These are phyloP conservation scores for Crotalus horridus DNA, from an alignment of 2,113 vertebrate species.

Conservation along the genomic window DNA sequence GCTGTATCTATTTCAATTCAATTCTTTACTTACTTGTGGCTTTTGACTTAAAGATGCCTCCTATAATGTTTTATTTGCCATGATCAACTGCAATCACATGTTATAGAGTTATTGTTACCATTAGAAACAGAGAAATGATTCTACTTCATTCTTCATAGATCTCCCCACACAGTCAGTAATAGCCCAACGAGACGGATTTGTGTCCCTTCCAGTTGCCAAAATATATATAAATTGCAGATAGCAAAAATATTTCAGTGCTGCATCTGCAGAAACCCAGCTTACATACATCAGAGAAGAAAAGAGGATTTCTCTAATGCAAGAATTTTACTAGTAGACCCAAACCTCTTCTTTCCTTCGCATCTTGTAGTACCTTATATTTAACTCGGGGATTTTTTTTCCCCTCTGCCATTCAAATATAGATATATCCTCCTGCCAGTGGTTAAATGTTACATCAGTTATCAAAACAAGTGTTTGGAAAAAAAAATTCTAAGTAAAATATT, in stretches of 20 bases:
- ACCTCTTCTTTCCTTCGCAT: background rate
- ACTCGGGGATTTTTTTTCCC: background rate
- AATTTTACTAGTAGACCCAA: background rate
- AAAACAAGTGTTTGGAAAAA: background rate
- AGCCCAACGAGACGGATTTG: background rate
- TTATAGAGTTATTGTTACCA: background rate
- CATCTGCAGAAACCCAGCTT: background rate
- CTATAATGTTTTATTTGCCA: background rate
- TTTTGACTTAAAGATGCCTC: slow-evolving; percentile 7
- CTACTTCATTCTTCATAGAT: background rate
- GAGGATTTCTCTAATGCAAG: background rate
- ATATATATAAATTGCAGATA: background rate
- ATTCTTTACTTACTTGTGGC: background rate
- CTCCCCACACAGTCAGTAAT: background rate
- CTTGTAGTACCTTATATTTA: background rate
- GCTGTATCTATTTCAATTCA: slow-evolving; percentile 26
- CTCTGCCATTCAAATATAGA: background rate
- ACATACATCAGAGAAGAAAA: background rate
- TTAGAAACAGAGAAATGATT: background rate
- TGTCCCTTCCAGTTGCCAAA: slow-evolving; percentile 2
- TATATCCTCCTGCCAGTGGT: background rate
- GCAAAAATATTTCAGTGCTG: background rate
- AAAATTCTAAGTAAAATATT: background rate
- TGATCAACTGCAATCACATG: slow-evolving; percentile 4
- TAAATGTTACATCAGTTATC: background rate